phyloP scores from a whole-genome alignment of 2,797 vertebrate genomes.

The Lagorchestes hirsutus region DNA sequence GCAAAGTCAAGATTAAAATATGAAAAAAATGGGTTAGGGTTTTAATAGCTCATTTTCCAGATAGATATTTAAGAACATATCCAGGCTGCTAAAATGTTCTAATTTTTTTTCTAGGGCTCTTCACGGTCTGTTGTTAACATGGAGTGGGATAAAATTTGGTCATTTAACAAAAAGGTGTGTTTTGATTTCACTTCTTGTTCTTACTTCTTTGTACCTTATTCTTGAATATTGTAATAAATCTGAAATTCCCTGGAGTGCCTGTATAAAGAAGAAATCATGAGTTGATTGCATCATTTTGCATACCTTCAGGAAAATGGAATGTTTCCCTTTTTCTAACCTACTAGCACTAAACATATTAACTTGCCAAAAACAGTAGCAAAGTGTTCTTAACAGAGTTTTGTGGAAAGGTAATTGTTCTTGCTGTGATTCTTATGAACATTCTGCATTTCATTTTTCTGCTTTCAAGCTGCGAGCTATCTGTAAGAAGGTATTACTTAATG shows the following conservation, averaged over 20 bases:
- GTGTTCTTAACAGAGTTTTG: conserved; percentile 70
- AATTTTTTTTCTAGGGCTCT: conserved; percentile 89
- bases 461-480: conserved; percentile 99
- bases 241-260: conserved; percentile 76
- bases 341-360: conserved; percentile 75
- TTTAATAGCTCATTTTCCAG: not conserved
- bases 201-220: conserved; percentile 23
- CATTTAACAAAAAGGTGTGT: conserved; percentile 98
- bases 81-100: conserved; percentile 42
- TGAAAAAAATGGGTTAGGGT: not conserved
- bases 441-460: conserved; percentile 99
- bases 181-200: conserved; percentile 30
- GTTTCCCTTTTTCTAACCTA: conserved; percentile 76
- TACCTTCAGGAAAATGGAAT: conserved; percentile 88
- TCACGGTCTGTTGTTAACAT: conserved; percentile 99
- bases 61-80: not conserved
- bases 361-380: conserved; percentile 72
- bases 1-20: not conserved
- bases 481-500: conserved; percentile 95
- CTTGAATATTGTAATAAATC: conserved; percentile 64
- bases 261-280: conserved; percentile 75
- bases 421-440: conserved; percentile 91
- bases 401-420: conserved; percentile 81
- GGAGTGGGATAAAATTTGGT: conserved; percentile 99
- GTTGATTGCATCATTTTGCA: conserved; percentile 78